Base-by-base conservation (phyloP, 1,140 invertebrate species). In the Oedothorax gibbosus region DNA sequence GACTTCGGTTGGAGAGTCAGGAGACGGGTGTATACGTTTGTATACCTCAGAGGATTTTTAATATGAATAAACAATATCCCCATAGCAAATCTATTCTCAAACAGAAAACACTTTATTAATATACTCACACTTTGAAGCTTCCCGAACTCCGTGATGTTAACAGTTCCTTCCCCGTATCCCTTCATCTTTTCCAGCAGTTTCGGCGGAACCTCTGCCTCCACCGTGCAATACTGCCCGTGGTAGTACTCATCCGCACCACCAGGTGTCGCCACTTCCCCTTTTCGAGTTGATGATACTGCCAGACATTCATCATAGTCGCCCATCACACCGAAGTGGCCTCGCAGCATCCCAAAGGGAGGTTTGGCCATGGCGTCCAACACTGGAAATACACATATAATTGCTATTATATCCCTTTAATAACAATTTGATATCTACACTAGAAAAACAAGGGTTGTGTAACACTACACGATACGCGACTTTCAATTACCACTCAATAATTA, bases 241-340 rank as follows among this genome's bases (percentile, higher is more conserved):
- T 75, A 86, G 49, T 50, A 73, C n/a, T 80, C 76, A 0, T 84
- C 72, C 15, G 64, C 68, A 7, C 56, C 18, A 8, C 5, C 66
- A 7, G 20, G 50, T 12, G 18, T 66, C 2, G 85, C 49, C 6
- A 60, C 51, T 7, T 81, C 85, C 18, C 76, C 76, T 68, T 65
- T 85, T 12, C 69, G 77, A 11, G 53, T 78, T 1, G 80, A 20
- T 0, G 51, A 50, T 9, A 86, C 76, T 8, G 54, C 68, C 20
- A 87, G 18, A 53, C 87, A 87, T 54, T 87, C 82, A 62, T 87
- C 87, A 69, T 87, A 87, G 21, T 86, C 81, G 2, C 87, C 87
- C 71, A 87, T 81, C 11, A 85, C 9, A n/a, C 69, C 68, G 14
- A 87, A 83, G 10, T 80, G 83, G 49, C 87, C 87, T n/a, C 72